Evolutionary conservation across 2,113 vertebrate genomes (phyloP).

Genomic region (Dasyornis broadbenti): DNA sequence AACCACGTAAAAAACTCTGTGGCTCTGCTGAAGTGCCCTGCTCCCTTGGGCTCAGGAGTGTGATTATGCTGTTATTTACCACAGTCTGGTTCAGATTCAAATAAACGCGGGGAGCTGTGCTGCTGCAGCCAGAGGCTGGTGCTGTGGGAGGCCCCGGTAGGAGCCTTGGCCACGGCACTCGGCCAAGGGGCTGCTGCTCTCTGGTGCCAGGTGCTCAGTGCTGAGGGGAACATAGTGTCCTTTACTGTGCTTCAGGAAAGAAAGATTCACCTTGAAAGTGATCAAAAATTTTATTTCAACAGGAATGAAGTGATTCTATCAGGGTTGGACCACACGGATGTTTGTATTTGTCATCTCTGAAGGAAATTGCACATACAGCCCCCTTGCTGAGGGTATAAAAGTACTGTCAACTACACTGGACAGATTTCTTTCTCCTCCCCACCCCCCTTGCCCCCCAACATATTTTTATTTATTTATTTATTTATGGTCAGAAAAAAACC

Average conservation of each 20-base stretch:
- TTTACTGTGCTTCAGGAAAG: slow-evolving; percentile 50
- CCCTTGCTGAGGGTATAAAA: slow-evolving; percentile 81
- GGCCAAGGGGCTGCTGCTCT: background rate
- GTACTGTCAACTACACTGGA: slow-evolving; percentile 75
- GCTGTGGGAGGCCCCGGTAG: background rate
- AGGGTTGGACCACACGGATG: slow-evolving; percentile 68
- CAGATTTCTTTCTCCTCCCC: slow-evolving; percentile 11
- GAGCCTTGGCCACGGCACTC: background rate
- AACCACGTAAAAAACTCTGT: background rate
- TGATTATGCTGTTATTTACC: slow-evolving; percentile 7
- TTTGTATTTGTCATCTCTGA: slow-evolving; percentile 78
- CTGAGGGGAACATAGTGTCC: slow-evolving; percentile 40
- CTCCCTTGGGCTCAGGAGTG: slow-evolving; percentile 18
- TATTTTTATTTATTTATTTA: background rate
- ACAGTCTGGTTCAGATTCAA: slow-evolving; percentile 33
- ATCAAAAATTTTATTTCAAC: slow-evolving; percentile 72
- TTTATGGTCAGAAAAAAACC: background rate
- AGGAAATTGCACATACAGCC: slow-evolving; percentile 75
- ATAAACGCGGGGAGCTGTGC: background rate
- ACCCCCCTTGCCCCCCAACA: background rate
- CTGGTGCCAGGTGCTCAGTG: background rate
- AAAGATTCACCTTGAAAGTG: slow-evolving; percentile 76
- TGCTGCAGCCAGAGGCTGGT: slow-evolving; percentile 8
- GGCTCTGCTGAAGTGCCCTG: slow-evolving; percentile 54
- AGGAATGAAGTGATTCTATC: slow-evolving; percentile 71